Percentiles rank a stretch among this genome's conserved stretches.
Evolutionary conservation across 2,113 vertebrate genomes (phyloP).

Genomic region (Colinus virginianus): DNA sequence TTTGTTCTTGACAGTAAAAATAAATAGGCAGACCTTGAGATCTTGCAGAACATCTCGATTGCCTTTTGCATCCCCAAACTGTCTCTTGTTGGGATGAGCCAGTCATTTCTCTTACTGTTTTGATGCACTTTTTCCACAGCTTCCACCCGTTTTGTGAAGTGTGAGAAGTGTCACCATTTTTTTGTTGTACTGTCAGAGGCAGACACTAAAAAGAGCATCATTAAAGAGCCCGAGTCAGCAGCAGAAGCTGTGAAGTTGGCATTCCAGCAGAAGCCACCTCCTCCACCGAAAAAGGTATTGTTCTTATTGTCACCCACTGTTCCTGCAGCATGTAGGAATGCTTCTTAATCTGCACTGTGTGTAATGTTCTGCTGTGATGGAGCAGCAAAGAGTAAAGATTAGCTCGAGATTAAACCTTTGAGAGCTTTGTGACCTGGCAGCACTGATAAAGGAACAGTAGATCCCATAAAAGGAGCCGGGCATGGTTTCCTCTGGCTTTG

Average conservation of each 20-base stretch:
- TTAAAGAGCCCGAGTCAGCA: slow-evolving; percentile 94
- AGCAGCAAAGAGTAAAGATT: background rate
- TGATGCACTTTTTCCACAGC: slow-evolving; percentile 76
- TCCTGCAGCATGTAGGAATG: background rate
- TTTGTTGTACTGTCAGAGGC: slow-evolving; percentile 98
- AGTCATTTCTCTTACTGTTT: background rate
- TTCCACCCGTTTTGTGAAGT: slow-evolving; percentile 97
- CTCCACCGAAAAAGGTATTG: slow-evolving; percentile 94
- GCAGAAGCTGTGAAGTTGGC: slow-evolving; percentile 94
- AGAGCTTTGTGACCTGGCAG: background rate
- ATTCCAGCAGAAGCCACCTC: slow-evolving; percentile 95
- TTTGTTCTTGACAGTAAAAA: background rate
- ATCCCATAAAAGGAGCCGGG: background rate
- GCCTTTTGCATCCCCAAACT: background rate
- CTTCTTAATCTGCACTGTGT: background rate
- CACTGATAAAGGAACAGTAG: background rate
- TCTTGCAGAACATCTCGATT: background rate
- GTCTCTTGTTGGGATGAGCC: background rate
- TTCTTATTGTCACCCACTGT: background rate
- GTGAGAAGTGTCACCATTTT: slow-evolving; percentile 98
- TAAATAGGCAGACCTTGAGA: background rate
- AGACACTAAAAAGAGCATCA: slow-evolving; percentile 95
- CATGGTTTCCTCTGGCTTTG: slow-evolving; percentile 4
- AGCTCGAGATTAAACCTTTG: slow-evolving; percentile 22
- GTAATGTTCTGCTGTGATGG: background rate